phyloP scores from a whole-genome alignment of 2,113 vertebrate genomes.

The Petaurus breviceps region DNA sequence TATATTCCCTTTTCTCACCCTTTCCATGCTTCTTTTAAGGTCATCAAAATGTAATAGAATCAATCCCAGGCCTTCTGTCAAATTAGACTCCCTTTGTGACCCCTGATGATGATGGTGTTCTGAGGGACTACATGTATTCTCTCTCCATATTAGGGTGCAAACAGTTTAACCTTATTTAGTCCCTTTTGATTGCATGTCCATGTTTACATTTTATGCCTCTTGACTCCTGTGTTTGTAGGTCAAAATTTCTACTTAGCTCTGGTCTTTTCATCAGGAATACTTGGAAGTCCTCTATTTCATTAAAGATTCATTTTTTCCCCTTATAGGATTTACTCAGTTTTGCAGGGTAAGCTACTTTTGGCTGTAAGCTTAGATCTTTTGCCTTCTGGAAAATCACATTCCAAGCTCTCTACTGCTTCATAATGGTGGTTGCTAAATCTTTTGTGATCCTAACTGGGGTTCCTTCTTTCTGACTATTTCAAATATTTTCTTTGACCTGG shows the following conservation, averaged over 20 bases:
- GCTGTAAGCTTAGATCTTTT: too few relatives aligned
- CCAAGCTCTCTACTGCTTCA: neutral
- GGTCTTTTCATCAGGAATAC: too few relatives aligned
- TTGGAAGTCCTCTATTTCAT: too few relatives aligned
- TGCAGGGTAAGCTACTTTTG: too few relatives aligned
- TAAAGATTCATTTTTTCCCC: too few relatives aligned
- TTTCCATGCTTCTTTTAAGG: neutral
- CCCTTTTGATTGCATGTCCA: neutral
- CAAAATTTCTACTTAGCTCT: neutral
- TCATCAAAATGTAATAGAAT: neutral
- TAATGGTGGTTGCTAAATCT: neutral
- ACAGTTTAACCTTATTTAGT: neutral
- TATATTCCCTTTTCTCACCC: neutral
- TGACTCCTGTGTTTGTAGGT: neutral
- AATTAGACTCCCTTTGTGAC: neutral
- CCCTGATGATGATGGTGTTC: neutral
- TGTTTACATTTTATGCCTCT: neutral
- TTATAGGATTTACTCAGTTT: too few relatives aligned
- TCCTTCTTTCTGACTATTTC: neutral
- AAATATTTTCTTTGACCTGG: too few relatives aligned
- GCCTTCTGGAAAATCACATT: too few relatives aligned
- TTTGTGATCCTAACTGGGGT: neutral
- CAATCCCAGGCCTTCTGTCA: neutral
- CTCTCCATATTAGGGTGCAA: neutral
- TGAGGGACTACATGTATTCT: neutral